Evolutionary conservation across 2,113 vertebrate species (phyloP).

Genomic region (Eleginops maclovinus): DNA sequence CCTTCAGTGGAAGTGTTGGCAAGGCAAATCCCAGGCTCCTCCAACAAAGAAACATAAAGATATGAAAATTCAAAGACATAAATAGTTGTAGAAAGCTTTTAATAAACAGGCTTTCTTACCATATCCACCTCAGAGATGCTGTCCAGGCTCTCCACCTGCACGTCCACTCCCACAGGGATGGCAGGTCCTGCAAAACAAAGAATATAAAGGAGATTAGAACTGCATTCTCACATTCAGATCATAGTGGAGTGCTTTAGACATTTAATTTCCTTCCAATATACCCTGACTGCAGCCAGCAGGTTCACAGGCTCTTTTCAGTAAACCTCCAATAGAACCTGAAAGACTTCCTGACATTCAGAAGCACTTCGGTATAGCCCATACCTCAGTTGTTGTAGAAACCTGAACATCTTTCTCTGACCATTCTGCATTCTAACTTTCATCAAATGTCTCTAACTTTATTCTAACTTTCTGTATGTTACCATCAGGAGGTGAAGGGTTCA

Average conservation of each 20-base stretch:
- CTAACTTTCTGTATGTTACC: no score
- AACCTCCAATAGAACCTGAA: background rate
- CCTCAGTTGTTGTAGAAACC: background rate
- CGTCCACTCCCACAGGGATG: conserved; percentile 95
- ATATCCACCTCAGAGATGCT: conserved; percentile 98
- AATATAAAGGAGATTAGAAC: background rate
- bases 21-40: no score
- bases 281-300: background rate
- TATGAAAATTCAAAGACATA: no score
- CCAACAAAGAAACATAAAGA: no score
- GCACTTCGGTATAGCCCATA: background rate
- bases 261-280: background rate
- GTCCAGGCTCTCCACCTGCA: conserved; percentile 97
- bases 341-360: background rate
- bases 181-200: conserved; percentile 87
- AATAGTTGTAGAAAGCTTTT: background rate
- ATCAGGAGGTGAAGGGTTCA: no score
- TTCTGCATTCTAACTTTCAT: background rate
- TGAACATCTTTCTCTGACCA: background rate
- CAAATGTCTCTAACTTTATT: background rate
- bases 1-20: no score
- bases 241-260: background rate
- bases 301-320: no score
- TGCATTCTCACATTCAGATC: background rate
- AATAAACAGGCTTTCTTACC: conserved; percentile 80